Conservation (phyloP, 2,888 invertebrate genomes). For the Orthonevra nobilis region DNA sequence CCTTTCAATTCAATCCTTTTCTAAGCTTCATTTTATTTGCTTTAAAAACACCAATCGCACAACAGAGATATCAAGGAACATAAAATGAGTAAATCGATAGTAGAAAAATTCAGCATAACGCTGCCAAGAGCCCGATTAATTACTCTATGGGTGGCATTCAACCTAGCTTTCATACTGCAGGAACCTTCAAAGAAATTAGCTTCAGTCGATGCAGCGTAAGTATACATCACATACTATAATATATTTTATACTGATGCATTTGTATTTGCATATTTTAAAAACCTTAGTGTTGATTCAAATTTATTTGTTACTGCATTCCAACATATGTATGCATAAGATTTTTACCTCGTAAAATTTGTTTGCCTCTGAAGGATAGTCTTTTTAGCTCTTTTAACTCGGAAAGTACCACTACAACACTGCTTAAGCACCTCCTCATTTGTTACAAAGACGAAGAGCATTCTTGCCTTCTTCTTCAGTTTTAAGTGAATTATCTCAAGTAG, state of each 20-base stretch:
- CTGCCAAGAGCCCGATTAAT: slow-evolving; percentile 77
- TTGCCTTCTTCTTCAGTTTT: slow-evolving; percentile 27
- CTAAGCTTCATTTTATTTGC: slow-evolving; percentile 40
- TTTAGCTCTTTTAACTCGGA: slow-evolving; percentile 10
- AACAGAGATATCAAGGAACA: slow-evolving; percentile 48
- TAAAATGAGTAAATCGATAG: slow-evolving; percentile 78
- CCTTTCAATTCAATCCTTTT: slow-evolving; percentile 44
- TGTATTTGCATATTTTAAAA: too few relatives aligned
- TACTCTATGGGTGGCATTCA: slow-evolving; percentile 80
- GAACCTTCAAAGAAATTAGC: slow-evolving; percentile 78
- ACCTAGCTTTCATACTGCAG: slow-evolving; percentile 79
- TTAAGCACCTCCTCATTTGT: slow-evolving; percentile 42
- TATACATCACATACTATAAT: slow-evolving; percentile 68
- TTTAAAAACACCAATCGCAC: slow-evolving; percentile 44
- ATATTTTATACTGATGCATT: too few relatives aligned
- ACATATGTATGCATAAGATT: slow-evolving; percentile 25
- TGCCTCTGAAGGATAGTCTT: slow-evolving; percentile 26
- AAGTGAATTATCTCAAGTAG: slow-evolving; percentile 63
- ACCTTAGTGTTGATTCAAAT: too few relatives aligned
- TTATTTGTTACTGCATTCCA: too few relatives aligned
- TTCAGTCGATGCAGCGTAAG: slow-evolving; percentile 80
- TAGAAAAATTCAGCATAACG: slow-evolving; percentile 76
- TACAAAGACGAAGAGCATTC: slow-evolving; percentile 30
- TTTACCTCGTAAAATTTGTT: slow-evolving; percentile 28
- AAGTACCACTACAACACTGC: slow-evolving; percentile 28